Evolutionary conservation across 2,113 vertebrate species (phyloP).

Genomic region (Tonatia bakeri): DNA sequence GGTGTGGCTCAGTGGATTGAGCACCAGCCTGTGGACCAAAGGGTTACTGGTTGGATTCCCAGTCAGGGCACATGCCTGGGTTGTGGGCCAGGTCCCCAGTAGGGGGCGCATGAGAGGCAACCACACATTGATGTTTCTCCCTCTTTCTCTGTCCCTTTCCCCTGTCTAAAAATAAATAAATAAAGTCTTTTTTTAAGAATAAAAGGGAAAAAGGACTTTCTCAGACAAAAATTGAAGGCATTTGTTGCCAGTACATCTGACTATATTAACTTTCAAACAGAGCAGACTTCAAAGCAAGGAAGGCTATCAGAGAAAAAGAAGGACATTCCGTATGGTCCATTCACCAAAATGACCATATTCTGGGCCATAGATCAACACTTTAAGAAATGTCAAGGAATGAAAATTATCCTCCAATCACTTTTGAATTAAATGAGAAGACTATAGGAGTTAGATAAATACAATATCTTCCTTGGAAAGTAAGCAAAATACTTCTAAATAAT

Average conservation of each 20-base stretch:
- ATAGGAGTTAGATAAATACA: background rate
- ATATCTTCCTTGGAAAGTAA: background rate
- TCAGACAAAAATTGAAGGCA: background rate
- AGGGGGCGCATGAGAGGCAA: no score
- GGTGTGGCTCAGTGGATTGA: no score
- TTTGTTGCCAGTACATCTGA: background rate
- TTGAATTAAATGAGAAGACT: background rate
- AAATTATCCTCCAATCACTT: no score
- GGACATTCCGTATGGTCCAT: background rate
- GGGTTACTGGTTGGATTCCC: no score
- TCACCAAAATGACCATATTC: background rate
- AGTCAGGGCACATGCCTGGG: no score
- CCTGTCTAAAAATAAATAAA: no score
- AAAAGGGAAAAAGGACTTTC: no score
- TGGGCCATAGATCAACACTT: background rate
- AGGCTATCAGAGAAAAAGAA: background rate
- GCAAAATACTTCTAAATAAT: background rate
- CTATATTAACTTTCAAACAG: background rate
- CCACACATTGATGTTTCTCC: no score
- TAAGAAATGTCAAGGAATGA: background rate
- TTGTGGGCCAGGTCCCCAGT: no score
- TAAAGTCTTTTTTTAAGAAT: no score
- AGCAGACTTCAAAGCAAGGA: background rate
- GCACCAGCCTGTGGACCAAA: no score
- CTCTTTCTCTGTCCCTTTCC: no score